Evolutionary conservation across 64 coral and sea anemone species (phyloP), one percentile per base, ranked within the genome.

Genomic region (Montipora efflorescens): DNA sequence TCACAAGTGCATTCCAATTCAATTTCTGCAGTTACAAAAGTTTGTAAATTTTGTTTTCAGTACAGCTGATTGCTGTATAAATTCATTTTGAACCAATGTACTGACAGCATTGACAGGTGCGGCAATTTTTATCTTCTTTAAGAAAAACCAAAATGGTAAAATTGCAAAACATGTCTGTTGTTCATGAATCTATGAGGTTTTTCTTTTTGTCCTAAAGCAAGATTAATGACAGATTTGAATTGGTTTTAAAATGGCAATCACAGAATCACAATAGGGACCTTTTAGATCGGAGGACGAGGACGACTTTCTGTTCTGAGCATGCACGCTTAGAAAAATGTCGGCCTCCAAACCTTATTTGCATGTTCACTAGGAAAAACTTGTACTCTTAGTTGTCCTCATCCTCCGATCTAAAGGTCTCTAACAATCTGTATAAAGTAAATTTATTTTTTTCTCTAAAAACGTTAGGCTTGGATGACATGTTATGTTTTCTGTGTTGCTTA

Each of bases 11-110:
- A 79, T 12, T 36, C 36, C 36, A 36, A 36, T 57, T 57, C 20
- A 80, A 57, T 57, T 80, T 57, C 78, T 2, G 5, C 8, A 80
- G 28, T 80, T 58, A 80, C 10, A 12, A 18, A 82, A 5, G 9
- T 25, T 64, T 82, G 4, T 16, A 9, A 62, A 3, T 6, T 16
- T 45, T 82, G 23, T 64, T 5, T 82, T 57, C 53, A 57, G 12
- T 28, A 13, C 52, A 81, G 79, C 79, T 81, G 79, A 21, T 11
- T 19, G 18, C 28, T 23, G 52, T 57, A 81, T 81, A 15, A 82
- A 59, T 25, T 44, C 80, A 82, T 82, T 66, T 44, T 82, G 55
- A 82, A 62, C 11, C 18, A 61, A 82, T 45, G 23, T 51, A 66
- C 16, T 23, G 8, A 45, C 80, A 66, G 5, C 80, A 82, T 64